Evolutionary conservation across 2,888 invertebrate species (phyloP), one percentile per base, ranked within the genome.

Genomic region (Drosophila mercatorum): DNA sequence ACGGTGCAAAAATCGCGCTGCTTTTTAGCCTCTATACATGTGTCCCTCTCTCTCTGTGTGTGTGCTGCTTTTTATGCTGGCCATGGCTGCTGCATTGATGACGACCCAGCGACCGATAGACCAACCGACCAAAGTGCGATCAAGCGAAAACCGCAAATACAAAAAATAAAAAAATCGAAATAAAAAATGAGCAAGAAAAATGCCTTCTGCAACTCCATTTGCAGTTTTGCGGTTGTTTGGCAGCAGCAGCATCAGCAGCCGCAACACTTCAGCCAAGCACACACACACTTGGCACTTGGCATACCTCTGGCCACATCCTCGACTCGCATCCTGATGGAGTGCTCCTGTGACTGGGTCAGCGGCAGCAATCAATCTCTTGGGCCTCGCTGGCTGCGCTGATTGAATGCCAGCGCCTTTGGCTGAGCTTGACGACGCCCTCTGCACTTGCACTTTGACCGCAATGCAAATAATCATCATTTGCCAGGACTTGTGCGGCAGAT

Each of bases 1-100:
- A 90, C 88, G 90, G 88, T 89, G 90, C 88, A 83, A 89, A 83
- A 83, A 90, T 81, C 88, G 89, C 83, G 89, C 78, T 85, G 78
- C 78, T 84, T 80, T 62, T 38, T 65, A 58, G 57, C 70, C 70
- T 64, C 67, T 47, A 44, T 53, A 31, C 69, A 14, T 68, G 60
- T 60, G 49, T 66, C 28, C 64, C n/a, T 47, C 44, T 62, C 38
- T 44, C 28, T 46, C 46, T 12, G 12, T 65, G 56, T 64, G 47
- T 68, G 53, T 75, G 64, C 66, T 58, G 49, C 53, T 78, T 88
- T 73, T 68, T 74, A 72, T 74, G 67, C 70, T 74, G 73, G 73
- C 77, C 62, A 58, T 68, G 75, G 65, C 68, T 58, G 66, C 68
- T 68, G 84, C 89, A 84, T 84, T 88, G 84, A 88, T 88, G 84